Evolutionary conservation across 2,888 invertebrate species (phyloP).

Genomic region (Ormyrus pomaceus): DNA sequence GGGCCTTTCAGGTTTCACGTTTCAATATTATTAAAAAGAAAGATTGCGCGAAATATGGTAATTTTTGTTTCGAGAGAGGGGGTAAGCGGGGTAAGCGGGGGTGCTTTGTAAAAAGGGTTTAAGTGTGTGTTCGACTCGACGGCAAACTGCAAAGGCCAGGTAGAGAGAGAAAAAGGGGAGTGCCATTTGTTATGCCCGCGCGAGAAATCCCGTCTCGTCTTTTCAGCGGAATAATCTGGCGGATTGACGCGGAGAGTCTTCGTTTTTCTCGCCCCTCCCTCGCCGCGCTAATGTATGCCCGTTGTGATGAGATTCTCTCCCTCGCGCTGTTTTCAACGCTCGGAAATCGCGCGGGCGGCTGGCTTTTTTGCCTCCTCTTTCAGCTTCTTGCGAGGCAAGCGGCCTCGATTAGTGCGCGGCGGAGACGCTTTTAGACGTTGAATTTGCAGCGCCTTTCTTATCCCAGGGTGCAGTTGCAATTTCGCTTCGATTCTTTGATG

Average conservation of each 20-base stretch:
- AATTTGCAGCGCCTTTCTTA: not conserved
- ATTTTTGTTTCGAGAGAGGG: constrained; percentile 26
- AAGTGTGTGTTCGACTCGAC: not conserved
- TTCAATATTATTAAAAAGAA: constrained; percentile 39
- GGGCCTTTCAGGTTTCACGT: constrained; percentile 1
- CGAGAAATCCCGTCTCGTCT: constrained; percentile 31
- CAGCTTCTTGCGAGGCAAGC: not conserved
- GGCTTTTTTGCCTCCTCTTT: too few species aligned
- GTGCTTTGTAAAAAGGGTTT: constrained; percentile 4
- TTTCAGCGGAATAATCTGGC: constrained; percentile 47
- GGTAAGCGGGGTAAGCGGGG: not conserved
- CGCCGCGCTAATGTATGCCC: constrained; percentile 20
- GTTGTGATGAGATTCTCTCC: constrained; percentile 38
- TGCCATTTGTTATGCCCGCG: constrained; percentile 41
- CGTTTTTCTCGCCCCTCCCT: not conserved
- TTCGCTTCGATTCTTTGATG: constrained; percentile 13
- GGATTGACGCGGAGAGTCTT: constrained; percentile 38
- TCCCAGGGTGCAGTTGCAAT: not conserved
- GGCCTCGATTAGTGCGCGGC: constrained; percentile 15
- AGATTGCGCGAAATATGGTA: constrained; percentile 29
- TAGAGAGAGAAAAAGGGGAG: not conserved
- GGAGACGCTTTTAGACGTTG: constrained; percentile 14
- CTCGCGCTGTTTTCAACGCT: not conserved
- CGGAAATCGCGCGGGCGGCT: not conserved
- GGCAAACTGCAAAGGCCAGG: not conserved